Evolutionary conservation across 2,113 vertebrate species (phyloP).

Genomic region (Ptilonorhynchus violaceus): DNA sequence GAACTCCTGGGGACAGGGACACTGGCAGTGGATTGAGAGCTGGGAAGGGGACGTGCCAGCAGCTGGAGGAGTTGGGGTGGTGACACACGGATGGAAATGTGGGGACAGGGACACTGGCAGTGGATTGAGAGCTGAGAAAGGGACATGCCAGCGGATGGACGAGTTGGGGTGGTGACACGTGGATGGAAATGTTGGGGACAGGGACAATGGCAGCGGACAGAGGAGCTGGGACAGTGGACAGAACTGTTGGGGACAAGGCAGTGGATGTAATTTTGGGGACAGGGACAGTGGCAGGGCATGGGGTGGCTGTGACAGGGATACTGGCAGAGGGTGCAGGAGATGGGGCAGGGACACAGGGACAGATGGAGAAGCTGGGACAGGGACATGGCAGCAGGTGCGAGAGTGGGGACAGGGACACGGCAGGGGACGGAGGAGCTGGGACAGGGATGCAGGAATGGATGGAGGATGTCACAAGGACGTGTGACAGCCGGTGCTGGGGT

Average conservation of each 20-base stretch:
- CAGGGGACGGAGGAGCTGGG: neutral
- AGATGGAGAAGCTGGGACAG: fast-evolving
- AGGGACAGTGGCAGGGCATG: too few species aligned
- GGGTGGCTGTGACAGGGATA: too few species aligned
- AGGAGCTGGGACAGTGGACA: too few species aligned
- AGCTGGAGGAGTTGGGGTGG: neutral
- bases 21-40: fast-evolving
- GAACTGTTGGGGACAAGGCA: too few species aligned
- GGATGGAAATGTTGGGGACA: too few species aligned
- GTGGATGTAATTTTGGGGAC: too few species aligned
- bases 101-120: neutral
- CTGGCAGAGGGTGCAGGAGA: neutral
- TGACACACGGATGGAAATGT: neutral
- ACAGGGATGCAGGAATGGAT: neutral
- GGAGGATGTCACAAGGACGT: neutral
- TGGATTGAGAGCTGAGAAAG: neutral
- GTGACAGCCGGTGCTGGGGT: fast-evolving
- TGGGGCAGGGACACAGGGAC: fast-evolving
- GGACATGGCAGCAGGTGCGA: too few species aligned
- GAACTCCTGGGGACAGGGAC: neutral
- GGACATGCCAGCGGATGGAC: neutral
- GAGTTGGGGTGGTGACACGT: too few species aligned
- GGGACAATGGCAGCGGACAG: too few species aligned
- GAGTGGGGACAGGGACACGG: too few species aligned
- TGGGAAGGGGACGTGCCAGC: neutral